Percentiles rank a stretch among this genome's conserved stretches.
These are phyloP conservation scores for Entomobrya multifasciata DNA, from an alignment of 2,888 invertebrate species.

Conservation along the genomic window DNA sequence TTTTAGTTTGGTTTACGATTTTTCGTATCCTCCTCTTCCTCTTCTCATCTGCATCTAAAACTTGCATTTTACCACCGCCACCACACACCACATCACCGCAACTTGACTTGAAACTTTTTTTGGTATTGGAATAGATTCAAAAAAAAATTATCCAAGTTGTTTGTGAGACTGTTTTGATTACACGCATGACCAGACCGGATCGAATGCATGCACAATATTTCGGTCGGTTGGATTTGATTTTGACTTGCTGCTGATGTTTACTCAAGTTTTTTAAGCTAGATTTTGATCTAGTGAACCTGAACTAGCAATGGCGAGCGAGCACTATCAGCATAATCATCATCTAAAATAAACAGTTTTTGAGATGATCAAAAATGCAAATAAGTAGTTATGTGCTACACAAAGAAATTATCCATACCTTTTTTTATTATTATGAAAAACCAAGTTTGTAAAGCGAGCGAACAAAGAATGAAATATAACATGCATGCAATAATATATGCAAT, in stretches of 20 bases:
- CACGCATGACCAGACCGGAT: not conserved
- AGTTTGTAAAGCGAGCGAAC: not conserved
- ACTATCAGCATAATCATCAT: too few relatives aligned
- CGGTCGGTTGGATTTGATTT: too few relatives aligned
- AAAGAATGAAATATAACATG: too few relatives aligned
- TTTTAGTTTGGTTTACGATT: not conserved
- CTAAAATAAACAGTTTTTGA: too few relatives aligned
- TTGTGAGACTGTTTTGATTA: not conserved
- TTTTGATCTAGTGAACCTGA: constrained; percentile 19
- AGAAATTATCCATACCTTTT: not conserved
- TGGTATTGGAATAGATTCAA: not conserved
- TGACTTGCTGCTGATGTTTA: too few relatives aligned
- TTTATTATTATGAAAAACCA: too few relatives aligned
- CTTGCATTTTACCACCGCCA: constrained; percentile 1
- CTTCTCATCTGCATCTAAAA: not conserved
- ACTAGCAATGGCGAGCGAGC: not conserved
- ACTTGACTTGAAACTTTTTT: too few relatives aligned
- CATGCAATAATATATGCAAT: too few relatives aligned
- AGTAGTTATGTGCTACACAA: not conserved
- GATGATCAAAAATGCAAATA: not conserved
- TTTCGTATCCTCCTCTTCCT: not conserved
- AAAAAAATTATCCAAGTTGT: not conserved
- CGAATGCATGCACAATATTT: too few relatives aligned
- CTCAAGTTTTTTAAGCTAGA: too few relatives aligned
- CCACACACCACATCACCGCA: too few relatives aligned